phyloP scores from a whole-genome alignment of 2,113 vertebrate genomes.

The Mus musculus region GRCm39 chrX:93651501-93652000 shows the following conservation, averaged over 20 bases:
- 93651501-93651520: neutral
- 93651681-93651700: neutral
- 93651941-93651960: neutral
- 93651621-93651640: neutral
- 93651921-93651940: neutral
- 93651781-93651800: neutral
- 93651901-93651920: neutral
- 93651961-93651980: conserved; percentile 54
- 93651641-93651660: neutral
- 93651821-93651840: conserved; percentile 48
- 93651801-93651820: neutral
- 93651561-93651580: neutral
- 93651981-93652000: conserved; percentile 87
- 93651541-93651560: neutral
- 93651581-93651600: neutral
- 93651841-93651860: neutral
- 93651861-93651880: neutral
- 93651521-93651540: neutral
- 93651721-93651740: conserved; percentile 70
- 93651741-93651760: conserved; percentile 32
- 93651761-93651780: neutral
- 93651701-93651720: neutral
- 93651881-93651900: conserved; percentile 25
- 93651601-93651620: neutral
- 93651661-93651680: neutral